Percentiles rank a stretch among this genome's conserved stretches.
phyloP scores from a whole-genome alignment of 2,113 vertebrate species.

The Lutjanus erythropterus region DNA sequence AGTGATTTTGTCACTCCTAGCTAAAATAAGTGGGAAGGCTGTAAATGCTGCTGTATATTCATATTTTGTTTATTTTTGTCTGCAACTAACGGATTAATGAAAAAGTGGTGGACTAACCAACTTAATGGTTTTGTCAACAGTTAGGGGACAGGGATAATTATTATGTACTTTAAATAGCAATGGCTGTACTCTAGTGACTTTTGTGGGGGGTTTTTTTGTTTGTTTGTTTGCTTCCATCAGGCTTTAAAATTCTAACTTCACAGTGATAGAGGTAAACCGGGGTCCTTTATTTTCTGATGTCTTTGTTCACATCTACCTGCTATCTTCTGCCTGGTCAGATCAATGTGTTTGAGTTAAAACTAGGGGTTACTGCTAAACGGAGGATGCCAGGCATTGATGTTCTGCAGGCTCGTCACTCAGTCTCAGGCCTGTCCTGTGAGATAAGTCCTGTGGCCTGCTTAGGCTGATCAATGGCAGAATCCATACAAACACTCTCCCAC shows the following conservation, averaged over 20 bases:
- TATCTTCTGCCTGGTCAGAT: conserved; percentile 50
- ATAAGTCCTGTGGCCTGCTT: conserved; percentile 70
- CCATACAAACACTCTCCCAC: conserved; percentile 52
- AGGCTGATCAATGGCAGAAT: conserved; percentile 73
- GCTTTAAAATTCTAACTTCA: conserved; percentile 12
- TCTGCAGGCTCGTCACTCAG: conserved; percentile 64
- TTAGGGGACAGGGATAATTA: too few relatives aligned
- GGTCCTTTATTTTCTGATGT: conserved; percentile 36
- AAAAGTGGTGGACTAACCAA: too few relatives aligned
- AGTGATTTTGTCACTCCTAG: too few relatives aligned
- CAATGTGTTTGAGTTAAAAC: conserved; percentile 61
- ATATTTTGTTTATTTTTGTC: too few relatives aligned
- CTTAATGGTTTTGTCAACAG: too few relatives aligned
- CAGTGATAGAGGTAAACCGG: not conserved
- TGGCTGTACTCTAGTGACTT: not conserved
- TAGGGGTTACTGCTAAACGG: conserved; percentile 53
- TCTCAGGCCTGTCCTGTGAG: conserved; percentile 63
- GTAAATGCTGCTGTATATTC: too few relatives aligned
- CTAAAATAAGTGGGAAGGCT: too few relatives aligned
- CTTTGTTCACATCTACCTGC: conserved; percentile 38
- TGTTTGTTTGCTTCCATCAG: not conserved
- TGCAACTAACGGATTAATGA: too few relatives aligned
- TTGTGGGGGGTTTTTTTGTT: conserved; percentile 2
- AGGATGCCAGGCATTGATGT: conserved; percentile 58
- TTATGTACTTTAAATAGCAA: conserved; percentile 1